These are phyloP conservation scores for Tympanuchus pallidicinctus DNA, from an alignment of 2,113 vertebrate genomes.

Conservation along the genomic window DNA sequence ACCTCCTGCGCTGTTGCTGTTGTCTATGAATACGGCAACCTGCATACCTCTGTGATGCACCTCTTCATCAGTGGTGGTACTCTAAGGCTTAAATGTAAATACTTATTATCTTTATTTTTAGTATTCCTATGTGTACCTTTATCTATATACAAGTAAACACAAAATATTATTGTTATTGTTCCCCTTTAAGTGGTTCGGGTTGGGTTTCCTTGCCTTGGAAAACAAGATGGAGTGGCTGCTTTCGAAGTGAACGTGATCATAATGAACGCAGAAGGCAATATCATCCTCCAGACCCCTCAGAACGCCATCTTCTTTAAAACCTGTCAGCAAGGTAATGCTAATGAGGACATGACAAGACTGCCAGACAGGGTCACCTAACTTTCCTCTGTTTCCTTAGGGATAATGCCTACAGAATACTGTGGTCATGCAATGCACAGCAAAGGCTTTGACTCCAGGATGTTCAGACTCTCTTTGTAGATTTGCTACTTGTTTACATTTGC, in stretches of 20 bases:
- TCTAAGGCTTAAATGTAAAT: neutral
- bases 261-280: conserved; percentile 88
- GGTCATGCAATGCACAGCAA: neutral
- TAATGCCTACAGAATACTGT: neutral
- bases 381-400: neutral
- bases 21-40: neutral
- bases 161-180: neutral
- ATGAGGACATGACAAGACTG: neutral
- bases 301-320: conserved; percentile 94
- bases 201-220: conserved; percentile 90
- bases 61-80: neutral
- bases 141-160: neutral
- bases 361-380: neutral
- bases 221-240: conserved; percentile 89
- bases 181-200: conserved; percentile 85
- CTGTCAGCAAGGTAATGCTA: conserved; percentile 87
- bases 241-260: conserved; percentile 90
- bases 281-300: conserved; percentile 88
- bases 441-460: neutral
- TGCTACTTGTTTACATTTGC: neutral
- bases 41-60: neutral
- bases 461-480: neutral
- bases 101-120: neutral
- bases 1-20: neutral
- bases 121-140: neutral